Evolutionary conservation across 2,797 vertebrate genomes (phyloP).

Genomic region (Tachyglossus aculeatus): DNA sequence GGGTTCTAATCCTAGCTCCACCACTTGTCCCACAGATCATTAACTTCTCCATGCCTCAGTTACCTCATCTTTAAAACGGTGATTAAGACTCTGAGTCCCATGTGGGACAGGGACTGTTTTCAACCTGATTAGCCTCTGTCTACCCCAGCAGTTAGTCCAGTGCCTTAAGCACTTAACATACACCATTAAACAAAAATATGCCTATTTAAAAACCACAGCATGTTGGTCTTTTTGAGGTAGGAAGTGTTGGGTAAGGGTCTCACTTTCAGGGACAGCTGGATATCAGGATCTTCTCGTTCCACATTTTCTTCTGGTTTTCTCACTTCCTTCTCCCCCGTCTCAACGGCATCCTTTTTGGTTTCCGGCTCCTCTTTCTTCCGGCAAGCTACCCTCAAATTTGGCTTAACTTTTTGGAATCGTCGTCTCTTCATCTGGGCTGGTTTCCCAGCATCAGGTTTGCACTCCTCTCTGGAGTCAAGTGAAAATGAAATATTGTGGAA

Average conservation of each 20-base stretch:
- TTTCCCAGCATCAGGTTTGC: constrained; percentile 22
- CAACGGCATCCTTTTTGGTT: constrained; percentile 13
- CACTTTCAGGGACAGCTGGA: constrained; percentile 50
- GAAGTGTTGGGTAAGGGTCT: constrained; percentile 19
- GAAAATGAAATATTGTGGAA: constrained; percentile 29
- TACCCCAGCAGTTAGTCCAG: too few relatives aligned
- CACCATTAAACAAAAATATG: neutral
- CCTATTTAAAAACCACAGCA: neutral
- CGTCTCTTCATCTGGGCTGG: constrained; percentile 62
- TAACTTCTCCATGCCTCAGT: too few relatives aligned
- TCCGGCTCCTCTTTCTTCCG: constrained; percentile 43
- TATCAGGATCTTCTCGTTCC: constrained; percentile 10
- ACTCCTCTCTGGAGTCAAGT: constrained; percentile 56
- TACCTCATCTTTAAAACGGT: too few relatives aligned
- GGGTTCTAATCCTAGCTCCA: too few relatives aligned
- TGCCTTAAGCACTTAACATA: neutral
- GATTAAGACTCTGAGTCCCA: too few relatives aligned
- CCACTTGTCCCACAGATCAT: too few relatives aligned
- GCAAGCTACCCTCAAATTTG: constrained; percentile 62
- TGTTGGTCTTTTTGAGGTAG: neutral
- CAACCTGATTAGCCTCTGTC: too few relatives aligned
- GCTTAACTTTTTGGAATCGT: constrained; percentile 63
- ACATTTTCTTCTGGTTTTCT: constrained; percentile 21
- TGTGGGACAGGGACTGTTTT: too few relatives aligned
- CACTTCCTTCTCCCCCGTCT: constrained; percentile 7